Percentiles rank a stretch among this genome's conserved stretches.
These are phyloP conservation scores for Platygyra sinensis DNA, from an alignment of 64 coral and sea anemone genomes.

Conservation along the genomic window DNA sequence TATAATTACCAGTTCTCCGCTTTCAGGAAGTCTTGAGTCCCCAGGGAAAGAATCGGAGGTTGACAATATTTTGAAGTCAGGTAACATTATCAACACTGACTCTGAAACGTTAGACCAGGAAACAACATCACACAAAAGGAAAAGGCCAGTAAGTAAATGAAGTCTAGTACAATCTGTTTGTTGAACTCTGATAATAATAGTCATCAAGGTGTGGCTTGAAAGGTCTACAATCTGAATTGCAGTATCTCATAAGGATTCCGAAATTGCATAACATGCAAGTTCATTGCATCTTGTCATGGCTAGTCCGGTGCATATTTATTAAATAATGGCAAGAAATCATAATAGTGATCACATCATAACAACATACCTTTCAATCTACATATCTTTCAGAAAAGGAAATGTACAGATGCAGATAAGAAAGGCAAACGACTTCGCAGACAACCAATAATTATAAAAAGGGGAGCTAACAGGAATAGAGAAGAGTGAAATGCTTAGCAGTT, in stretches of 20 bases:
- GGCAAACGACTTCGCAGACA: slow-evolving; percentile 4
- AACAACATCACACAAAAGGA: neutral
- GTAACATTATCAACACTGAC: neutral
- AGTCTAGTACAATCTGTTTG: neutral
- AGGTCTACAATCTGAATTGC: too few relatives aligned
- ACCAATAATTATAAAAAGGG: slow-evolving; percentile 43
- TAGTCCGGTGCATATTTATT: neutral
- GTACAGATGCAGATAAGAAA: neutral
- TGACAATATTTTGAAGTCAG: neutral
- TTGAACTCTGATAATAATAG: too few relatives aligned
- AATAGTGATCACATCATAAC: neutral
- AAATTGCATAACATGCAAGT: too few relatives aligned
- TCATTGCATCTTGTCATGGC: too few relatives aligned
- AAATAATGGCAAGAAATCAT: neutral
- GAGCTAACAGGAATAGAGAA: slow-evolving; percentile 21
- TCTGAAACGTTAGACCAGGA: neutral
- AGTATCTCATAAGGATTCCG: too few relatives aligned
- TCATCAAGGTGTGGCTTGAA: too few relatives aligned
- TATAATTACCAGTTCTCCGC: neutral
- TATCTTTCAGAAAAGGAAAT: slow-evolving; percentile 14
- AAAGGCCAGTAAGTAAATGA: slow-evolving; percentile 12
- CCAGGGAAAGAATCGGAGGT: neutral
- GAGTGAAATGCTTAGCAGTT: neutral
- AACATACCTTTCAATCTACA: neutral
- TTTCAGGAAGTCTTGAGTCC: slow-evolving; percentile 2